phyloP scores from a whole-genome alignment of 2,797 vertebrate genomes.

The Tenualosa ilisha region DNA sequence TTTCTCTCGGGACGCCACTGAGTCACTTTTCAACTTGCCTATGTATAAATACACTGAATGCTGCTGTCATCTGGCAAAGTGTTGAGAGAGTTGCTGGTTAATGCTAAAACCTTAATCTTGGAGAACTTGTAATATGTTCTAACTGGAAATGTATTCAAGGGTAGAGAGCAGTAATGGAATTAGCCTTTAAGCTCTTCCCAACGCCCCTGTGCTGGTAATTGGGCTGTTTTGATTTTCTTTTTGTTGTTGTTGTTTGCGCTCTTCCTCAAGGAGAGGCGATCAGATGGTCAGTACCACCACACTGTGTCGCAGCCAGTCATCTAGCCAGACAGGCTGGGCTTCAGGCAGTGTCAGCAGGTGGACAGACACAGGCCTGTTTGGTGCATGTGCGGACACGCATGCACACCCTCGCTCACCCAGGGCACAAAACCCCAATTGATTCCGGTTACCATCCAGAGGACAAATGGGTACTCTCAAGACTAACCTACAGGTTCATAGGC shows the following conservation, averaged over 20 bases:
- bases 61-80: background rate
- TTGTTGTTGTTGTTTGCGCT: slow-evolving; percentile 2
- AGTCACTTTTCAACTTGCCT: background rate
- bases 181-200: background rate
- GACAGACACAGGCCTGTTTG: background rate
- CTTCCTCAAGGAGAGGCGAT: background rate
- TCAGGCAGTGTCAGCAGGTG: slow-evolving; percentile 19
- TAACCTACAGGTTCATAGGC: background rate
- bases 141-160: background rate
- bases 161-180: background rate
- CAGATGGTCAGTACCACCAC: slow-evolving; percentile 1
- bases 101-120: background rate
- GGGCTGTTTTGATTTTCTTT: background rate
- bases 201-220: background rate
- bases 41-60: background rate
- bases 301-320: background rate
- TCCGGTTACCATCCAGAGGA: background rate
- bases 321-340: background rate
- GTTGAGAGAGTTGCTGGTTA: background rate
- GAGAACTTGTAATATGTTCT: background rate
- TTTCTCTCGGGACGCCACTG: background rate
- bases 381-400: background rate
- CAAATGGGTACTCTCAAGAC: background rate
- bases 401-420: background rate
- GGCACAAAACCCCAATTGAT: background rate